Evolutionary conservation across 2,113 vertebrate species (phyloP).

Genomic region (Okapia johnstoni): DNA sequence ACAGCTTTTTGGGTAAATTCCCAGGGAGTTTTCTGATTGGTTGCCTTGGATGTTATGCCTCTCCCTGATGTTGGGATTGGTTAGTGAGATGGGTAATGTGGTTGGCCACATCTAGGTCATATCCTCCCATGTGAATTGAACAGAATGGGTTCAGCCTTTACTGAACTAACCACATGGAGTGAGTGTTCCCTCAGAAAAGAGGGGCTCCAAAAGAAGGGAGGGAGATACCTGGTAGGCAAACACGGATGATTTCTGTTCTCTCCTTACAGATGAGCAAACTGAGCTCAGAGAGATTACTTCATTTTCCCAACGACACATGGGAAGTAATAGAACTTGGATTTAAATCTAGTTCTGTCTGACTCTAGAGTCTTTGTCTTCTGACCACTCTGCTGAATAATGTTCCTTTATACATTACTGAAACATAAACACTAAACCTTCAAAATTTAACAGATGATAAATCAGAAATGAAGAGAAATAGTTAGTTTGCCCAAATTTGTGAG

Average conservation of each 20-base stretch:
- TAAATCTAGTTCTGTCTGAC: neutral
- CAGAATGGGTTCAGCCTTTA: neutral
- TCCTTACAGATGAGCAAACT: constrained; percentile 21
- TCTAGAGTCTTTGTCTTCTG: neutral
- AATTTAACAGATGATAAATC: neutral
- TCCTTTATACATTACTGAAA: neutral
- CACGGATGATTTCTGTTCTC: neutral
- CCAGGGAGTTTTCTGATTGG: neutral
- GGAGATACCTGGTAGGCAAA: neutral
- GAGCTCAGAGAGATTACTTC: neutral
- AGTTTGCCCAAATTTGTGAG: neutral
- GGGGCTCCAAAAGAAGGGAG: neutral
- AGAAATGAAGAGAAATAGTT: neutral
- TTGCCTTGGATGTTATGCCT: neutral
- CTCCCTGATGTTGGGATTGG: neutral
- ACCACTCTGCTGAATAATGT: neutral
- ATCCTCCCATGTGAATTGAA: neutral
- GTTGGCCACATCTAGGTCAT: neutral
- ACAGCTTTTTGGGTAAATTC: neutral
- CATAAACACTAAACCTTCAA: neutral
- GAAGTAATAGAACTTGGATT: neutral
- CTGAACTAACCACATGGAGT: neutral
- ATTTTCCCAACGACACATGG: neutral
- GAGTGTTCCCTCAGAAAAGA: neutral
- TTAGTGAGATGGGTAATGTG: neutral